Base-by-base conservation (phyloP, 2,888 invertebrate genomes). In the Diloba caeruleocephala region DNA sequence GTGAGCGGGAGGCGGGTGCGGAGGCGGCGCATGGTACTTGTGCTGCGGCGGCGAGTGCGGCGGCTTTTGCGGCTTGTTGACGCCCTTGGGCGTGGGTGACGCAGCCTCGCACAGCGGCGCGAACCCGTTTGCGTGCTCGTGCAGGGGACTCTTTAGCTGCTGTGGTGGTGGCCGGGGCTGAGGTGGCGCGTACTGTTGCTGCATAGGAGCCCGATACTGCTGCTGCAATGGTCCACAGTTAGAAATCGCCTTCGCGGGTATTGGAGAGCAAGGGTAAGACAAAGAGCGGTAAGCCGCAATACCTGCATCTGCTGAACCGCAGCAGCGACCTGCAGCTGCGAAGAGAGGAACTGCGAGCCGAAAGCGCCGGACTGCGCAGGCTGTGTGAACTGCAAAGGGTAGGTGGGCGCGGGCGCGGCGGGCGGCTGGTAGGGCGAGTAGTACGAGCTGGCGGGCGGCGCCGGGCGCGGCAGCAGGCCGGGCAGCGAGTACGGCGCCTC, bases 301-400 rank as follows among this genome's bases (percentile, higher is more conserved):
- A 91, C 92, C 89, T 92, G 92, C 92, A 92, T 93, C 79, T 92
- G 92, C 72, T 92, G 92, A 32, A 92, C 92, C 45, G 92, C 92
- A 26, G 91, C 91, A 9, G 92, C 92, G 13, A 92, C 92, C 57
- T 92, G 92, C 51, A 92, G 82, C 67, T 92, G 92, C 56, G 90
- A 88, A 0, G 92, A 90, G 13, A 92, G 83, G 78, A 89, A 92
- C 79, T 92, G 92, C 46, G 92, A 91, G 62, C 87, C 82, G 74
- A 91, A 92, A 7, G 94, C 92, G 57, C 87, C 90, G 8, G 94
- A 94, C 74, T 94, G 89, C 56, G 94, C 94, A 0, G 94, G 95
- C 74, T 95, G 95, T 50, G 95, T 94, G 84, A 94, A 95, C 82
- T 95, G 96, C 68, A 94, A 89, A 58, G 94, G 95, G 73, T 95